Base-by-base conservation (phyloP, 1,140 invertebrate species). In the Drosophila leontia region DNA sequence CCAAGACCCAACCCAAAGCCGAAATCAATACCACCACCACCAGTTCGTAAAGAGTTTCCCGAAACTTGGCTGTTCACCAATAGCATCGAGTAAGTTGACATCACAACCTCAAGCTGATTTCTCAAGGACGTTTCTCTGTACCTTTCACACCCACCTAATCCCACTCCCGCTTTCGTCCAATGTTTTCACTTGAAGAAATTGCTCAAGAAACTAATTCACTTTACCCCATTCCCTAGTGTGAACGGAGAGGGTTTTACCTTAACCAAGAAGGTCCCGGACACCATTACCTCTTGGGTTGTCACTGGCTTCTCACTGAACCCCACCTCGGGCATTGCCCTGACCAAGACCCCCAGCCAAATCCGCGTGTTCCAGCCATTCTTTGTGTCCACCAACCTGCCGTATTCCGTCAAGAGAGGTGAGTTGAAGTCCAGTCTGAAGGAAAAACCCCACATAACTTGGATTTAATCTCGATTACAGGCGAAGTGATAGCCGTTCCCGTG, bases 201-300 rank as follows among this genome's bases (percentile, higher is more conserved):
- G 23, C 23, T 23, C 23, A 23, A 23, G 23, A 23, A 23, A 23
- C 23, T 23, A 23, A 23, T 23, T 2, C 34, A 11, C 23, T 26
- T 17, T 1, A 53, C 1, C 23, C 23, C 23, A 23, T 13, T 35
- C 7, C 2, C 17, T 17, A 91, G 80, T 15, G 69, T 75, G 7
- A 78, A 78, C 41, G 67, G 17, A 1, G 69, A 75, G 0, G 69
- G 51, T 0, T 78, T 88, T 3, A 94, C 94, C 35, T 93, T 93
- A 48, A 56, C 39, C 0, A 92, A 87, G 50, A 93, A 91, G 50
- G 96, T 98, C 37, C 98, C 98, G 1, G 96, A 98, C 75, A 97
- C 97, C 0, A 97, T 99, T 11, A 99, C 97, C 0, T 97, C 97
- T 2, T 99, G 98, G 98, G 94, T 97, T n/a, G 94, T 99, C 0